phyloP scores from a whole-genome alignment of 2,888 invertebrate species.

The Andrena haemorrhoa region DNA sequence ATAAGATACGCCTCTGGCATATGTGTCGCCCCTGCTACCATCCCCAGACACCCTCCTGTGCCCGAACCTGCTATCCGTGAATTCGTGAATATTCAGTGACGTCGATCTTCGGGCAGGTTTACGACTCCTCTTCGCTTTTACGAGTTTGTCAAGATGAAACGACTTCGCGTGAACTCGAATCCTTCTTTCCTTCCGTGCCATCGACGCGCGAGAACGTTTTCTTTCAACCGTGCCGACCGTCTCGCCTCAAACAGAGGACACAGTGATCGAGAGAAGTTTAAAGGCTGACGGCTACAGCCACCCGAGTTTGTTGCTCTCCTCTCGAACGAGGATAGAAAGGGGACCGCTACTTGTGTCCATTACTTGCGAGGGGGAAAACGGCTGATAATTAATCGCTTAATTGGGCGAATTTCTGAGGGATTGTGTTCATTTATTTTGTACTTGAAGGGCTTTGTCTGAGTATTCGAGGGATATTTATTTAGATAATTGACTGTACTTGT shows the following conservation, averaged over 20 bases:
- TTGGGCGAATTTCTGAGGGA: too few relatives aligned
- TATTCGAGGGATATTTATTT: too few relatives aligned
- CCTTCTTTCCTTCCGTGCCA: slow-evolving; percentile 39
- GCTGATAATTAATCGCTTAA: too few relatives aligned
- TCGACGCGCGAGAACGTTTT: slow-evolving; percentile 49
- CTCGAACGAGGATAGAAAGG: neutral
- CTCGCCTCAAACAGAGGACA: slow-evolving; percentile 9
- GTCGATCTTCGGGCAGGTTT: slow-evolving; percentile 62
- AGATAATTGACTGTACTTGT: too few relatives aligned
- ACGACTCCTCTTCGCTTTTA: slow-evolving; percentile 67
- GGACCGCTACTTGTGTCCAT: neutral
- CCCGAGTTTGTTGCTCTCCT: slow-evolving; percentile 4
- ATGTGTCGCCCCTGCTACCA: slow-evolving; percentile 13
- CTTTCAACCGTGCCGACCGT: slow-evolving; percentile 37
- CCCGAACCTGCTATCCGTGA: slow-evolving; percentile 31
- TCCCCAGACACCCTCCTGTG: neutral
- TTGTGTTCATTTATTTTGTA: too few relatives aligned
- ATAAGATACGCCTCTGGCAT: slow-evolving; percentile 47
- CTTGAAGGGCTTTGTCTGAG: too few relatives aligned
- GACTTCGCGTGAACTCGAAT: slow-evolving; percentile 65
- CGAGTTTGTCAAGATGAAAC: slow-evolving; percentile 74
- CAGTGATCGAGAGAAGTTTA: slow-evolving; percentile 40
- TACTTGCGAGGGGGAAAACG: neutral
- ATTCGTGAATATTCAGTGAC: slow-evolving; percentile 73
- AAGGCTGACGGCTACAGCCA: neutral